Percentiles rank a stretch among this genome's conserved stretches.
phyloP scores from a whole-genome alignment of 2,797 vertebrate genomes.

The Molossus molossus region DNA sequence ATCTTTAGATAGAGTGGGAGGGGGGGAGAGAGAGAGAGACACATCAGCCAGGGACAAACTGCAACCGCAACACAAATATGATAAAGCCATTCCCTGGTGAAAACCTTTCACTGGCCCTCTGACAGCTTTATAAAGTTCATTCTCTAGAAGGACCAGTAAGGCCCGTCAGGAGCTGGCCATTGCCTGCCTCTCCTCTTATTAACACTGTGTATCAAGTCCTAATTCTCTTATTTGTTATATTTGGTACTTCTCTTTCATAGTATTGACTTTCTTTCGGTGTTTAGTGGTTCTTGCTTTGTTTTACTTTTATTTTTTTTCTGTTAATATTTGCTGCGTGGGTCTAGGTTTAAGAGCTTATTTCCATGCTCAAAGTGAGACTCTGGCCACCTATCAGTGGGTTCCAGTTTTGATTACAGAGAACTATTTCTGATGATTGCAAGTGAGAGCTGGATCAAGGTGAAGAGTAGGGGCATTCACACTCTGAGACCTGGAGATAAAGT shows the following conservation, averaged over 20 bases:
- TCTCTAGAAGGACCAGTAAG: not conserved
- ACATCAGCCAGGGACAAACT: too few relatives aligned
- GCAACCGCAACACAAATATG: not conserved
- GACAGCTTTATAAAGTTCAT: not conserved
- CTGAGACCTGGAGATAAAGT: not conserved
- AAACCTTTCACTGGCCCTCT: not conserved
- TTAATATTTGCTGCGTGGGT: not conserved
- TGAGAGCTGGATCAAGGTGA: not conserved
- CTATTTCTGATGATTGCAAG: not conserved
- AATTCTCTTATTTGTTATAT: not conserved
- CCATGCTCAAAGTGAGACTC: not conserved
- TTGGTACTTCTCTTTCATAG: not conserved
- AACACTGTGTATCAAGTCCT: not conserved
- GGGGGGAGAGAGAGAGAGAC: too few relatives aligned
- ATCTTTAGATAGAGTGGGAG: too few relatives aligned
- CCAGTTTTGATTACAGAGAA: conserved; percentile 39
- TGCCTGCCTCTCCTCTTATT: not conserved
- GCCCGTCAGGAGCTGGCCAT: not conserved
- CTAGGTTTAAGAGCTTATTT: not conserved
- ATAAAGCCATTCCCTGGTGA: not conserved
- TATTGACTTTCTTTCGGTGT: not conserved
- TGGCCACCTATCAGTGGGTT: not conserved
- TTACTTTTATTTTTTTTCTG: not conserved
- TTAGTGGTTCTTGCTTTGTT: not conserved
- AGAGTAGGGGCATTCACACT: not conserved